These are phyloP conservation scores for Clepsis dumicolana DNA, from an alignment of 2,888 invertebrate species.

Conservation along the genomic window DNA sequence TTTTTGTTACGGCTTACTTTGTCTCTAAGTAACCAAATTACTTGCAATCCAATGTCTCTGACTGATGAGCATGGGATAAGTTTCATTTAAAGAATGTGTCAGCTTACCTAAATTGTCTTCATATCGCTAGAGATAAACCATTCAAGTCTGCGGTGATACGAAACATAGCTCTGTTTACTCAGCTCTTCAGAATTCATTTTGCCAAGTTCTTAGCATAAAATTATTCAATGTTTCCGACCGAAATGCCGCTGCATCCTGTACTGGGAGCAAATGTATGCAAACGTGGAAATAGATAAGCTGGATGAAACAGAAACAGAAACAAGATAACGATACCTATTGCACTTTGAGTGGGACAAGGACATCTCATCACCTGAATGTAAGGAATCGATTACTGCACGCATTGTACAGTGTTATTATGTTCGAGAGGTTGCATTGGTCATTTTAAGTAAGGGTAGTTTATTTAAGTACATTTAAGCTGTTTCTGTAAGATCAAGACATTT, in stretches of 20 bases:
- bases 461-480: too few relatives aligned
- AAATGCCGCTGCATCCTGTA: slow-evolving; percentile 60
- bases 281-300: slow-evolving; percentile 28
- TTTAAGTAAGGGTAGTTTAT: too few relatives aligned
- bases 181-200: slow-evolving; percentile 59
- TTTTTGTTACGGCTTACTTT: not conserved
- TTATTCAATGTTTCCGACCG: slow-evolving; percentile 65
- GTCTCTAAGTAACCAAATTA: not conserved
- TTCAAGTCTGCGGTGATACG: not conserved
- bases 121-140: slow-evolving; percentile 5
- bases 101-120: not conserved
- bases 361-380: too few relatives aligned
- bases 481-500: too few relatives aligned
- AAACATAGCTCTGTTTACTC: slow-evolving; percentile 17
- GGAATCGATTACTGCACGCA: too few relatives aligned
- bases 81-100: not conserved
- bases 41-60: not conserved
- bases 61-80: not conserved
- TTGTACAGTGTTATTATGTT: too few relatives aligned
- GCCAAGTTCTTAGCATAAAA: slow-evolving; percentile 59
- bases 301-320: slow-evolving; percentile 23
- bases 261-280: slow-evolving; percentile 54
- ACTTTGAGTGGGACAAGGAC: not conserved
- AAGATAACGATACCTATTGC: not conserved
- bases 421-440: too few relatives aligned